Conservation (phyloP, 2,888 invertebrate genomes). For the Biston betularia region DNA sequence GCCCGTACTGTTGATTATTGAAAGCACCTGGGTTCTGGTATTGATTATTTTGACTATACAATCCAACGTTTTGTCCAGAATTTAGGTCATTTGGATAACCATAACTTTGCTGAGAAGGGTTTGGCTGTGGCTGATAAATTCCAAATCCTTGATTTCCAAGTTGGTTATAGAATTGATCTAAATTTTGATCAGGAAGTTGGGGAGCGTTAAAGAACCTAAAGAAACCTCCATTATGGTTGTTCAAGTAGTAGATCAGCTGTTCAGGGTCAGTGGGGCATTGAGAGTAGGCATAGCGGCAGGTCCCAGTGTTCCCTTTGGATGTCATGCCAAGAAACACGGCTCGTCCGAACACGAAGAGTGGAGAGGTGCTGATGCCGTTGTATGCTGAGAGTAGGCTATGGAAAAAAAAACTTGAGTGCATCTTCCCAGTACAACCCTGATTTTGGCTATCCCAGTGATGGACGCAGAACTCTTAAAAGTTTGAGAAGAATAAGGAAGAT, state of each 20-base stretch:
- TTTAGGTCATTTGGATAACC: conserved; percentile 37
- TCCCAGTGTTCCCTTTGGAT: conserved; percentile 85
- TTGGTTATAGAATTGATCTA: conserved; percentile 75
- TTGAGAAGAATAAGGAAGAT: too few species aligned
- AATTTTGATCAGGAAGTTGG: conserved; percentile 56
- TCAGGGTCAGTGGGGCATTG: conserved; percentile 91
- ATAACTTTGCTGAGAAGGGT: conserved; percentile 37
- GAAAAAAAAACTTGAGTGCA: neutral
- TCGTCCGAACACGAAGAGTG: conserved; percentile 90
- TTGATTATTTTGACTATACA: conserved; percentile 30
- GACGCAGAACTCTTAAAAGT: too few species aligned
- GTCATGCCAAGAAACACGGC: conserved; percentile 92
- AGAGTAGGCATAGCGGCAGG: conserved; percentile 89
- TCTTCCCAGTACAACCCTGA: too few species aligned
- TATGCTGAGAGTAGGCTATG: conserved; percentile 86
- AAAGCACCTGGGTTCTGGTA: conserved; percentile 28
- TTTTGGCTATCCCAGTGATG: too few species aligned
- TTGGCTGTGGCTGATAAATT: conserved; percentile 30
- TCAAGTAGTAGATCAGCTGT: conserved; percentile 91
- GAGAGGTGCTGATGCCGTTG: conserved; percentile 85
- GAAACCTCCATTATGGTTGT: conserved; percentile 95
- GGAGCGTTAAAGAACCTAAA: conserved; percentile 90
- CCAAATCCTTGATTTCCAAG: conserved; percentile 48
- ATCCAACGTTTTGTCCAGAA: conserved; percentile 38
- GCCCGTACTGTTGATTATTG: conserved; percentile 7